Evolutionary conservation across 2,797 vertebrate species (phyloP).

Genomic region (Aotus griseimembra): DNA sequence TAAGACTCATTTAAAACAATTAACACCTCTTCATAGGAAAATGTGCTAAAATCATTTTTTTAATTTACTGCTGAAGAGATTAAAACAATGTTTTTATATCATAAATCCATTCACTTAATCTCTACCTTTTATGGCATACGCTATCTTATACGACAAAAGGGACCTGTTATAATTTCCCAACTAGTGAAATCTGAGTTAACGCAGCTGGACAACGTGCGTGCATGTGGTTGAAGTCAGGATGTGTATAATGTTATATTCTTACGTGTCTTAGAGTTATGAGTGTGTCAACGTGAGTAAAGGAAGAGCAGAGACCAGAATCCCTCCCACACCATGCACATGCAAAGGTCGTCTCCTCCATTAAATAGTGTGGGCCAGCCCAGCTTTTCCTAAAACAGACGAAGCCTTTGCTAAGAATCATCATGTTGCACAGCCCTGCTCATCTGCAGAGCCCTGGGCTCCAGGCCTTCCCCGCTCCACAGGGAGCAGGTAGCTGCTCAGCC

Average conservation of each 20-base stretch:
- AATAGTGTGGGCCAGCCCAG: too few species aligned
- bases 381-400: neutral
- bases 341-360: neutral
- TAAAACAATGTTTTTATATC: neutral
- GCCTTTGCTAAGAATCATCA: neutral
- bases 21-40: neutral
- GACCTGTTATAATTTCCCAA: neutral
- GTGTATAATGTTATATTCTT: neutral
- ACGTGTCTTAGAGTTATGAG: neutral
- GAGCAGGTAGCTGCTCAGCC: neutral
- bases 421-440: rapidly evolving
- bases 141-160: neutral
- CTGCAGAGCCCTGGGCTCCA: rapidly evolving
- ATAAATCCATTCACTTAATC: neutral
- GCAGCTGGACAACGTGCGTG: neutral
- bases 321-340: too few species aligned
- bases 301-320: neutral
- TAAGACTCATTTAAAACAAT: slow-evolving; percentile 25
- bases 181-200: neutral
- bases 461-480: rapidly evolving
- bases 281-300: neutral
- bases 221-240: neutral
- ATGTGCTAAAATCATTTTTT: neutral
- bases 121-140: neutral
- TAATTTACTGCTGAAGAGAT: neutral